Conservation (phyloP, 2,797 vertebrate genomes). For the Galago senegalensis region DNA sequence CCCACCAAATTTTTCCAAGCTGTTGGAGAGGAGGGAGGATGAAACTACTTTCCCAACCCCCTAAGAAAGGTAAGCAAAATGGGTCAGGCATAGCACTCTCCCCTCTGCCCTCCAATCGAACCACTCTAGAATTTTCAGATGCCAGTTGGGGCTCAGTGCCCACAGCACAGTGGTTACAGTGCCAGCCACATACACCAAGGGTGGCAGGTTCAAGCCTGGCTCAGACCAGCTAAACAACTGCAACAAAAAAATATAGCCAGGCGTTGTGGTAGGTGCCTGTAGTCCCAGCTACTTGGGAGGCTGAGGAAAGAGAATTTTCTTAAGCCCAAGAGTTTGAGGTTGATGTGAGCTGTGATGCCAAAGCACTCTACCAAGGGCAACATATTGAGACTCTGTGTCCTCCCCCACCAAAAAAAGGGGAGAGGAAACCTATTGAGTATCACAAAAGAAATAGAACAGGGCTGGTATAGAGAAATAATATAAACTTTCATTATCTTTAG, state of each 20-base stretch:
- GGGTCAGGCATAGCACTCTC: neutral
- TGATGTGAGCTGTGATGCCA: no score
- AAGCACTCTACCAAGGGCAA: no score
- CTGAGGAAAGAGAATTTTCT: no score
- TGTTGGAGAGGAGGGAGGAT: neutral
- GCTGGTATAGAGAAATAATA: constrained; percentile 18
- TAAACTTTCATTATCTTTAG: constrained; percentile 42
- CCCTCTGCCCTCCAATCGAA: neutral
- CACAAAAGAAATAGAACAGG: constrained; percentile 53
- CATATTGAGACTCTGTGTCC: no score
- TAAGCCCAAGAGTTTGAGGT: no score
- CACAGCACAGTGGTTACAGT: no score
- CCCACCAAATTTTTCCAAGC: neutral
- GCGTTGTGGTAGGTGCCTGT: no score
- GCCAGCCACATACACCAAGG: no score
- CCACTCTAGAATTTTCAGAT: constrained; percentile 43
- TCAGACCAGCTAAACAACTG: no score
- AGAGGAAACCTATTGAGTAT: constrained; percentile 15
- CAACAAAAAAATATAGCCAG: no score
- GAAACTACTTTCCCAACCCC: neutral
- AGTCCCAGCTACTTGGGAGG: no score
- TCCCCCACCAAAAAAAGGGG: neutral
- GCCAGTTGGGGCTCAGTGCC: neutral
- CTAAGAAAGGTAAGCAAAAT: neutral
- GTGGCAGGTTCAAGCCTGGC: no score